These are phyloP conservation scores for Bothrops jararaca DNA, from an alignment of 2,113 vertebrate species.

Conservation along the genomic window DNA sequence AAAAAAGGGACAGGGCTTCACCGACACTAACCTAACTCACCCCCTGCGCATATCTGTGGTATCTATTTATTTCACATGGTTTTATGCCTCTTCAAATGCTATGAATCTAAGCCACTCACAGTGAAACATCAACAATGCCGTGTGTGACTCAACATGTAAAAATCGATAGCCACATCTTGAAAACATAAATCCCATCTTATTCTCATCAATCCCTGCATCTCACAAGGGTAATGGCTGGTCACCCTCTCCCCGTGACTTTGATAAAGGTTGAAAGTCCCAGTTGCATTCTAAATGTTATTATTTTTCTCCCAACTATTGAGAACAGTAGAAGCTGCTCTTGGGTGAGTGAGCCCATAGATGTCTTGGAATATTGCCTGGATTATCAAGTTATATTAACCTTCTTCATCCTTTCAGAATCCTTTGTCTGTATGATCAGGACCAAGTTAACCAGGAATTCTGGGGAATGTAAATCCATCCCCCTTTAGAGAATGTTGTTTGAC, in stretches of 20 bases:
- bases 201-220: background rate
- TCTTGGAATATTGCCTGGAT: background rate
- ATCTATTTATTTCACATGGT: background rate
- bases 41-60: background rate
- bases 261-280: background rate
- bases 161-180: background rate
- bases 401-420: background rate
- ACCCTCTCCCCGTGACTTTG: background rate
- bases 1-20: background rate
- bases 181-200: background rate
- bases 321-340: background rate
- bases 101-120: background rate
- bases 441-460: background rate
- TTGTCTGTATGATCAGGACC: background rate
- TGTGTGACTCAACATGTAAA: background rate
- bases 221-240: background rate
- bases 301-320: background rate
- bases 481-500: background rate
- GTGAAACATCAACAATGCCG: background rate
- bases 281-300: background rate
- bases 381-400: background rate
- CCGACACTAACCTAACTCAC: background rate
- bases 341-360: background rate
- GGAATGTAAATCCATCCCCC: background rate
- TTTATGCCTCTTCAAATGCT: background rate